A percentile compares a stretch with the other conserved stretches of the same genome.
Evolutionary conservation across 2,797 vertebrate species (phyloP).

Genomic region (Xenops minutus): DNA sequence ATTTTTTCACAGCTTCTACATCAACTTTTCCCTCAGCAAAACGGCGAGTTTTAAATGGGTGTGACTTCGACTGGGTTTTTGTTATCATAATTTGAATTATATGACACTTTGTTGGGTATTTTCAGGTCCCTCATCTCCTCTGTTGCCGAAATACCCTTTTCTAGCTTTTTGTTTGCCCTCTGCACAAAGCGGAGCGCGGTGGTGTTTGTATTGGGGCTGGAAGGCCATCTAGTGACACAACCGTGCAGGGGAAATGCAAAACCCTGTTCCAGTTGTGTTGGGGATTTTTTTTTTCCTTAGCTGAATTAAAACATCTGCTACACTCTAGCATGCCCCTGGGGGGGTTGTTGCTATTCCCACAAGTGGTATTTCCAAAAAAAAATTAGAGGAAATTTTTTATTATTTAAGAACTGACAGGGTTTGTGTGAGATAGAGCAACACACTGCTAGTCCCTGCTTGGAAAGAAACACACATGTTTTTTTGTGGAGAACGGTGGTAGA

Average conservation of each 20-base stretch:
- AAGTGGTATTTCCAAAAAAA: background rate
- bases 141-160: background rate
- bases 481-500: background rate
- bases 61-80: background rate
- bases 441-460: background rate
- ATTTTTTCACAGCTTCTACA: background rate
- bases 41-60: background rate
- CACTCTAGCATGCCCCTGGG: background rate
- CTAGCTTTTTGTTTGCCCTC: background rate
- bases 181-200: background rate
- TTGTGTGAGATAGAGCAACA: background rate
- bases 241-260: background rate
- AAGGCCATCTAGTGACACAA: constrained; percentile 68
- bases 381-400: background rate
- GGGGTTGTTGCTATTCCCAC: background rate
- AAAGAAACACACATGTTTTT: background rate
- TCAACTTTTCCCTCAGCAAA: background rate
- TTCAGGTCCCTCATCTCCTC: background rate
- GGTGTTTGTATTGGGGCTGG: background rate
- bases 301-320: background rate
- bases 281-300: fast-evolving
- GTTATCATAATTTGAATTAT: background rate
- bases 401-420: background rate
- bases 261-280: background rate
- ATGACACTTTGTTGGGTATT: background rate